Percentiles rank a stretch among this genome's conserved stretches.
Conservation (phyloP, 1,140 invertebrate genomes). For the Thalassaphorura encarpata region DNA sequence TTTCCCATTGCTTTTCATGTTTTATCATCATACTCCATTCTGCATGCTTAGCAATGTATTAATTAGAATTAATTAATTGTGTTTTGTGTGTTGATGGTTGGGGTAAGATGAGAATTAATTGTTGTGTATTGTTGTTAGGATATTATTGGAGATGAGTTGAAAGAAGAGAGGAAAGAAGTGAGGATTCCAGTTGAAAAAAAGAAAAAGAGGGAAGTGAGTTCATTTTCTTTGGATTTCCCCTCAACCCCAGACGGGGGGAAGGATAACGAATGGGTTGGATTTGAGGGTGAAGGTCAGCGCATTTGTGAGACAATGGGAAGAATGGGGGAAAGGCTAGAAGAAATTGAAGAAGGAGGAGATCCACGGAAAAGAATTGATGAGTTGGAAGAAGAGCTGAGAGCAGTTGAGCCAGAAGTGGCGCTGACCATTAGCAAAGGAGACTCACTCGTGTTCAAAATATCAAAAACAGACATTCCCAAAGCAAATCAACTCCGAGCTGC, state of each 20-base stretch:
- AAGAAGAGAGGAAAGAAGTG: no score
- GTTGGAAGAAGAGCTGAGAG: conserved; percentile 31
- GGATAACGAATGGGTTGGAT: conserved; percentile 15
- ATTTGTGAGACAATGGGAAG: conserved; percentile 57
- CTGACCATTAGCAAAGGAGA: conserved; percentile 67
- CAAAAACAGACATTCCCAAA: conserved; percentile 34
- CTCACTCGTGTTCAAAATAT: conserved; percentile 56
- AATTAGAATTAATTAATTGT: no score
- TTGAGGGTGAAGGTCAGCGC: conserved; percentile 43
- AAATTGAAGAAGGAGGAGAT: conserved; percentile 54
- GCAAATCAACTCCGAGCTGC: conserved; percentile 22
- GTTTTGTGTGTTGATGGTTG: no score
- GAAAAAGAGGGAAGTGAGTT: no score
- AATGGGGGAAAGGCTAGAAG: conserved; percentile 54
- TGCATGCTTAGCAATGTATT: no score
- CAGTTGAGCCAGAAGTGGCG: conserved; percentile 63
- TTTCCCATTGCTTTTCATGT: background rate
- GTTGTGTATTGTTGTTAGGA: no score
- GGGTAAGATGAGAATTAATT: no score
- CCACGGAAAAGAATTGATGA: conserved; percentile 54
- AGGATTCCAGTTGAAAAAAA: no score
- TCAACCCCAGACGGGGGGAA: no score
- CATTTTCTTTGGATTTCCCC: no score
- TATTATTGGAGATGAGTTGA: no score
- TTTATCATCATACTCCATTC: background rate